Percentiles rank a stretch among this genome's conserved stretches.
Evolutionary conservation across 2,888 invertebrate genomes (phyloP).

Genomic region (Scrobipalpa costella): DNA sequence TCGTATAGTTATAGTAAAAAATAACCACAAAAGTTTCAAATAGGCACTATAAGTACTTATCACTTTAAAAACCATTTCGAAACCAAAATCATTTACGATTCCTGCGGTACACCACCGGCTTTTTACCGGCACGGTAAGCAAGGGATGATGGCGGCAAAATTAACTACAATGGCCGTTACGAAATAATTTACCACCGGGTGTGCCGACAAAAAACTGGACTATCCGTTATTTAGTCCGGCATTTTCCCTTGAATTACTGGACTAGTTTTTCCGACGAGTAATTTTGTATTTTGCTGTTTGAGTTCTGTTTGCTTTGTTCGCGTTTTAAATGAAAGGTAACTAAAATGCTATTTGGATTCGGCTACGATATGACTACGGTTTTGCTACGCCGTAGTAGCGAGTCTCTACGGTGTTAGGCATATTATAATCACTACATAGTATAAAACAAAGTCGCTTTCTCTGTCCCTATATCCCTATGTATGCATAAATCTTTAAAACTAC

Average conservation of each 20-base stretch:
- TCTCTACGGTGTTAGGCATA: not conserved
- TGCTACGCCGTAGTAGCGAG: not conserved
- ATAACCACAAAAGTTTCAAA: too few species aligned
- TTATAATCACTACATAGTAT: too few species aligned
- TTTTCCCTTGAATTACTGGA: slow-evolving; percentile 31
- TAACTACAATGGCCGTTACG: slow-evolving; percentile 32
- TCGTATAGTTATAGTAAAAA: too few species aligned
- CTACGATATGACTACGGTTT: not conserved
- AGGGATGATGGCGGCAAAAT: slow-evolving; percentile 19
- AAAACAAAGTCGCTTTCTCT: too few species aligned
- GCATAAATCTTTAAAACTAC: too few species aligned
- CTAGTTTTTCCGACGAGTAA: slow-evolving; percentile 2
- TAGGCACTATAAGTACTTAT: too few species aligned
- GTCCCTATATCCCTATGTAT: too few species aligned
- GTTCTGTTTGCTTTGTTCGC: not conserved
- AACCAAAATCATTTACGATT: not conserved
- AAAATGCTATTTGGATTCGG: not conserved
- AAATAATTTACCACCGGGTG: slow-evolving; percentile 33
- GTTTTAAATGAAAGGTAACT: not conserved
- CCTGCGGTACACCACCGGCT: slow-evolving; percentile 7
- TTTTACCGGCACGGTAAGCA: slow-evolving; percentile 21
- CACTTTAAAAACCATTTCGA: too few species aligned
- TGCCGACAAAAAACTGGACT: not conserved
- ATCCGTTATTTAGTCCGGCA: slow-evolving; percentile 27
- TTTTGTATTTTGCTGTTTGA: slow-evolving; percentile 1